A percentile compares a stretch with the other conserved stretches of the same genome.
phyloP scores from a whole-genome alignment of 2,797 vertebrate genomes.

The Acanthurus lineatus region DNA sequence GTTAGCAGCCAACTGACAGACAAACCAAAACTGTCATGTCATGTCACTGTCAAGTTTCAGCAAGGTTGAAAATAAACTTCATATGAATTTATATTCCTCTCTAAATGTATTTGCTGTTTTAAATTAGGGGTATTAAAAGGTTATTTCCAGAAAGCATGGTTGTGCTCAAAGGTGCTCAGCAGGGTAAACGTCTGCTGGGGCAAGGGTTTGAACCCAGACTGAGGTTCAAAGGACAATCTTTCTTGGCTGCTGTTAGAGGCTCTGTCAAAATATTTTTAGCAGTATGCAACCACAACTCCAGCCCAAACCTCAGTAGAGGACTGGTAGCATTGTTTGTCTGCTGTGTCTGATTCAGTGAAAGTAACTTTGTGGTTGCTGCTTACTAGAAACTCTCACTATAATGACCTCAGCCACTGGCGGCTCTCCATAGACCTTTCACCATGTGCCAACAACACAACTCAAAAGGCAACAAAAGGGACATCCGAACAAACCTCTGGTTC shows the following conservation, averaged over 20 bases:
- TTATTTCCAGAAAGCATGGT: neutral
- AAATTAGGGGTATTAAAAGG: neutral
- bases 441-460: conserved; percentile 62
- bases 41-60: too few relatives aligned
- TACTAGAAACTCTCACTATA: conserved; percentile 57
- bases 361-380: conserved; percentile 57
- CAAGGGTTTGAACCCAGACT: neutral
- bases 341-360: conserved; percentile 57
- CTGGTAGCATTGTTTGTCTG: conserved; percentile 20
- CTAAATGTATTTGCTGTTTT: neutral
- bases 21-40: too few relatives aligned
- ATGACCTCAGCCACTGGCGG: conserved; percentile 71
- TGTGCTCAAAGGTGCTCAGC: neutral
- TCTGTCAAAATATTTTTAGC: conserved; percentile 3
- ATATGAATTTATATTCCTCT: neutral
- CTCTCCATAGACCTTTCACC: conserved; percentile 65
- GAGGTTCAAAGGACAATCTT: neutral
- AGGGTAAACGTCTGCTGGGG: neutral
- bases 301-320: conserved; percentile 11
- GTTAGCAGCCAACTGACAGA: too few relatives aligned
- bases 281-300: neutral
- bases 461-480: conserved; percentile 65
- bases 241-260: neutral
- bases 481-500: conserved; percentile 62
- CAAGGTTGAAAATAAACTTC: too few relatives aligned